Evolutionary conservation across 2,113 vertebrate genomes (phyloP), one percentile per base, ranked within the genome.

Genomic region (Xyrauchen texanus): DNA sequence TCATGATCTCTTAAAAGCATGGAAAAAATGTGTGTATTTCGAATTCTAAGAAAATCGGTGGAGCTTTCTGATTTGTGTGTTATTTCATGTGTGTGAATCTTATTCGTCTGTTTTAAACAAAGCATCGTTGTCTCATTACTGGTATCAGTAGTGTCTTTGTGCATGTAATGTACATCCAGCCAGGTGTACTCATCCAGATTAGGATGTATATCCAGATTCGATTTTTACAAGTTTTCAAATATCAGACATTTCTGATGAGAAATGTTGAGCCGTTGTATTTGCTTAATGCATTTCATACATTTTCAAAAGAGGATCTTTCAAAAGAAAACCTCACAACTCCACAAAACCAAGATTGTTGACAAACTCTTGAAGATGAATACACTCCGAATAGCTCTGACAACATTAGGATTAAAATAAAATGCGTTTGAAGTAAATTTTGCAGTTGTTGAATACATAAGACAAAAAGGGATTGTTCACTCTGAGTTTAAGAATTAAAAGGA

Each of bases 401-500:
- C 71, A 73, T 73, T 62, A 62, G 58, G 58, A 74, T 47, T 57
- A 51, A 74, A 74, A 62, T 34, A 51, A 49, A 51, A 62, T 49
- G 6, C 4, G 3, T 74, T 74, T 74, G 71, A 74, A 62, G 57
- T 62, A 4, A 21, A 61, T 73, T 47, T 8, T 46, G 15, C 60
- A 61, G 58, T 75, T 52, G 47, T 42, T 63, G 60, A 75, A 42
- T 63, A 11, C 44, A 63, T 60, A 34, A 75, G 46, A 75, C 46
- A 51, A 21, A 63, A 75, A 62, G 11, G 11, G 16, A 52, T 51
- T 42, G 58, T 6, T 7, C 49, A 58, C 71, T 74, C 62, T 63
- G 60, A 51, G 72, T 52, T 75, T 42, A 34, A 61, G 71, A 73
- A 61, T 47, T 57, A 73, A 73, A 73, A 73, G 58, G 60, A 51